phyloP scores from a whole-genome alignment of 2,113 vertebrate species.

The Psophia crepitans region DNA sequence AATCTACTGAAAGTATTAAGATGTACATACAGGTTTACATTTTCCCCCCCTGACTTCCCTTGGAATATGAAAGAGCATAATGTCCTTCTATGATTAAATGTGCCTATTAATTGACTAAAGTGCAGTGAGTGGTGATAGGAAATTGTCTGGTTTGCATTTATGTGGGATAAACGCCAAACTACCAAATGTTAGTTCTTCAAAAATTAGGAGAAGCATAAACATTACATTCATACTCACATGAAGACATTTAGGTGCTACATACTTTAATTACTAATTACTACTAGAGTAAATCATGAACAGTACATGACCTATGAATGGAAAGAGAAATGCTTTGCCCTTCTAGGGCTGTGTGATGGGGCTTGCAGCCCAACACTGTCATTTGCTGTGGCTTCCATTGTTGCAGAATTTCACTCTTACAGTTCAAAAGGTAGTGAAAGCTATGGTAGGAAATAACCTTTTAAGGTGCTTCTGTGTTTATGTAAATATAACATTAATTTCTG shows the following conservation, averaged over 20 bases:
- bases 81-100: conserved; percentile 49
- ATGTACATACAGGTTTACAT: neutral
- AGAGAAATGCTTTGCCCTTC: neutral
- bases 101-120: conserved; percentile 54
- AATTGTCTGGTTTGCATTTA: conserved; percentile 64
- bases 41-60: neutral
- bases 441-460: neutral
- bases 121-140: conserved; percentile 5
- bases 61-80: neutral
- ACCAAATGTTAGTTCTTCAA: neutral
- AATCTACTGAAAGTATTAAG: neutral
- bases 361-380: neutral
- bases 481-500: neutral
- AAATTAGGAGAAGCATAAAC: conserved; percentile 25
- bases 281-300: neutral
- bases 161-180: conserved; percentile 45
- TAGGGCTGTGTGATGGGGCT: neutral
- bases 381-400: neutral
- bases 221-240: neutral
- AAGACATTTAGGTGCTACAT: neutral
- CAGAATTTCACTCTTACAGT: neutral
- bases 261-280: neutral
- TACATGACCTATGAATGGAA: neutral
- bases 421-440: neutral
- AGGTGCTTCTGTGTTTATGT: neutral